Conservation (phyloP, 2,113 vertebrate genomes). For the Campylomormyrus numenius region DNA sequence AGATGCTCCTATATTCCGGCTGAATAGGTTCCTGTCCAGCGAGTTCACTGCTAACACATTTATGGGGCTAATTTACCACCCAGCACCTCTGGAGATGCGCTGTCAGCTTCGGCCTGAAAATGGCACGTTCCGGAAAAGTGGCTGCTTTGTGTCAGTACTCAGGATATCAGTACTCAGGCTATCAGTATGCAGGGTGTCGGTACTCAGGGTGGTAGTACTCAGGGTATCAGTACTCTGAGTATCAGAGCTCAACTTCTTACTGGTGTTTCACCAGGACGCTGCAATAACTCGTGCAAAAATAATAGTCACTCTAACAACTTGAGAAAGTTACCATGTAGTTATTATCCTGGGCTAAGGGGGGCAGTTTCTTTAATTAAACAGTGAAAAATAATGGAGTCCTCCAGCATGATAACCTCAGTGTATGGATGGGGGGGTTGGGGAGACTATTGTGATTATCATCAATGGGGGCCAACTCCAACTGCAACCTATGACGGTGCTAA, state of each 20-base stretch:
- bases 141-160: not conserved
- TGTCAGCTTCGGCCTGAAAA: slow-evolving; percentile 12
- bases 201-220: not conserved
- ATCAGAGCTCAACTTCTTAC: not conserved
- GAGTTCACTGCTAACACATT: slow-evolving; percentile 50
- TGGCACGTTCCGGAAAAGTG: not conserved
- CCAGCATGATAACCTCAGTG: not conserved
- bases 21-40: slow-evolving; percentile 51
- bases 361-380: not conserved
- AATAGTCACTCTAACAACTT: not conserved
- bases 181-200: not conserved
- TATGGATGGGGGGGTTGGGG: not conserved
- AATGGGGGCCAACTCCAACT: slow-evolving; percentile 25
- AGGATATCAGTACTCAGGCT: not conserved
- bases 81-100: slow-evolving; percentile 38
- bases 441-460: slow-evolving; percentile 36
- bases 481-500: slow-evolving; percentile 40
- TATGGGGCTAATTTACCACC: slow-evolving; percentile 56
- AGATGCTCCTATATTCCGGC: slow-evolving; percentile 56
- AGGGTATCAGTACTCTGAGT: not conserved
- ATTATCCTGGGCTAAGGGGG: not conserved
- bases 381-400: not conserved
- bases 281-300: not conserved
- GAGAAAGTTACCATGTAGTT: not conserved
- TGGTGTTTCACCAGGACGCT: not conserved